These are phyloP conservation scores for Cryptotermes secundus DNA, from an alignment of 1,140 invertebrate species.

Conservation along the genomic window DNA sequence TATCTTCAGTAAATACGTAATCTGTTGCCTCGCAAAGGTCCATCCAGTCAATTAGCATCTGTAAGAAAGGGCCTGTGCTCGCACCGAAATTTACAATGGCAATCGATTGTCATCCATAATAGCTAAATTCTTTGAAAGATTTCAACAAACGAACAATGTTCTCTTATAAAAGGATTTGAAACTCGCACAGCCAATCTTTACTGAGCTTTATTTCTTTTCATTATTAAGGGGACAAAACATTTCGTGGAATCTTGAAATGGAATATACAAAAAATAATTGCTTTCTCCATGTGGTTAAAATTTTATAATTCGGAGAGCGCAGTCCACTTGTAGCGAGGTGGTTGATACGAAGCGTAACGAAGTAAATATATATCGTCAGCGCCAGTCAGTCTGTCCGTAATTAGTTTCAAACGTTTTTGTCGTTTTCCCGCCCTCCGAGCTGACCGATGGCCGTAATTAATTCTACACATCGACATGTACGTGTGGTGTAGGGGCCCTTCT, in stretches of 20 bases:
- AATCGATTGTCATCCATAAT: too few relatives aligned
- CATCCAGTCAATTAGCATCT: too few relatives aligned
- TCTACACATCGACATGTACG: background rate
- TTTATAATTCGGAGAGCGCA: background rate
- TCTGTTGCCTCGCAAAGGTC: too few relatives aligned
- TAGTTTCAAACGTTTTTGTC: background rate
- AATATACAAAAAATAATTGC: background rate
- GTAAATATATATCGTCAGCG: background rate
- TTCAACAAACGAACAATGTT: too few relatives aligned
- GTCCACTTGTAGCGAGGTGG: background rate
- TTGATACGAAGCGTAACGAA: background rate
- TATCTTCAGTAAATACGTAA: too few relatives aligned
- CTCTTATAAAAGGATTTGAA: background rate
- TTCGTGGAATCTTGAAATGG: background rate
- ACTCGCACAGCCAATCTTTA: background rate
- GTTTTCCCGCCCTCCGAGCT: background rate
- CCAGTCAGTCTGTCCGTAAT: background rate
- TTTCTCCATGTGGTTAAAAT: background rate
- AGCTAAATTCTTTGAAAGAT: too few relatives aligned
- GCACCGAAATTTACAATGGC: too few relatives aligned
- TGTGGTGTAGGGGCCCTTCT: background rate
- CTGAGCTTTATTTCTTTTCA: constrained; percentile 7
- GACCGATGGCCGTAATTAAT: background rate
- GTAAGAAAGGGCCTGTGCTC: too few relatives aligned
- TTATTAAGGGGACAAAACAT: constrained; percentile 5